Evolutionary conservation across 2,797 vertebrate species (phyloP).

Genomic region (Phoeniculus purpureus): DNA sequence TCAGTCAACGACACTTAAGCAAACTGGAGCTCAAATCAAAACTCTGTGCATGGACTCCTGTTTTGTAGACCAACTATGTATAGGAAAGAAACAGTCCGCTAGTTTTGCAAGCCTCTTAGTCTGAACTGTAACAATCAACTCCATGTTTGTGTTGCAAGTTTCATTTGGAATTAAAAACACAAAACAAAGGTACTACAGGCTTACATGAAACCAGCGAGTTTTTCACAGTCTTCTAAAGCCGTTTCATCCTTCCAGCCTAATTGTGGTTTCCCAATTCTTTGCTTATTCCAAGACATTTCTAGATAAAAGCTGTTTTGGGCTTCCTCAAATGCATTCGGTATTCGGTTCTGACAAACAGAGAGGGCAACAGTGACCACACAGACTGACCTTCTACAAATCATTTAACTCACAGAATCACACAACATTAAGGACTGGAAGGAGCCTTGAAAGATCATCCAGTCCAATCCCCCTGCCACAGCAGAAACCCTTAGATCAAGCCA

Average conservation of each 20-base stretch:
- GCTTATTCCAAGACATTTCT: slow-evolving; percentile 8
- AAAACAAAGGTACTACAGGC: background rate
- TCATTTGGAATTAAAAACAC: background rate
- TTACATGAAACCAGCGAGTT: slow-evolving; percentile 5
- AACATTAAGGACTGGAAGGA: no score
- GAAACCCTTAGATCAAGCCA: no score
- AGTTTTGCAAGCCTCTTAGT: background rate
- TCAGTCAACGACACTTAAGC: background rate
- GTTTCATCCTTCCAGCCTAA: slow-evolving; percentile 5
- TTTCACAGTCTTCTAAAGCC: background rate
- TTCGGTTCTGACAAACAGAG: background rate
- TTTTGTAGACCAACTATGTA: background rate
- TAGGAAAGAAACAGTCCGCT: background rate
- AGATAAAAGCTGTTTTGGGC: background rate
- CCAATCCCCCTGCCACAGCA: no score
- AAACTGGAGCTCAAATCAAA: background rate
- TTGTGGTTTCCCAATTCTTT: background rate
- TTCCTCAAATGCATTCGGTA: background rate
- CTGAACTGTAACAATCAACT: background rate
- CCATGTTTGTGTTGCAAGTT: fast-evolving
- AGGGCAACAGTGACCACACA: background rate
- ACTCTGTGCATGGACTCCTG: background rate
- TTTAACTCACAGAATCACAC: no score
- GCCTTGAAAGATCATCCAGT: no score
- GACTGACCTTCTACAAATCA: background rate